Evolutionary conservation across 37 sponge, comb jelly and placozoan genomes (phyloP).

Genomic region (Cliona cf. orientalis): DNA sequence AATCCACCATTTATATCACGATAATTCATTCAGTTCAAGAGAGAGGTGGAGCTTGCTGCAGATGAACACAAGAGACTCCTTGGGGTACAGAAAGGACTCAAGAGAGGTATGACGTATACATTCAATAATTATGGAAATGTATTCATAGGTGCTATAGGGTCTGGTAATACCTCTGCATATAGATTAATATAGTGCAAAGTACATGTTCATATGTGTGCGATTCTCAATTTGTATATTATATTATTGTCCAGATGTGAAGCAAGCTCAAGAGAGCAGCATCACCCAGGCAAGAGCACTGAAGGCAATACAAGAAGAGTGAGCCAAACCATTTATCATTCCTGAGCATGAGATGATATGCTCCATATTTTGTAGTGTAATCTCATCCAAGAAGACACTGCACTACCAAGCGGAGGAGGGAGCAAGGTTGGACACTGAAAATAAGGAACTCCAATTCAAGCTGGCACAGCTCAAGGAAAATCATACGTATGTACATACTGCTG

Average conservation of each 20-base stretch:
- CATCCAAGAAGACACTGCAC: conserved; percentile 46
- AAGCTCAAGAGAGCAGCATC: conserved; percentile 12
- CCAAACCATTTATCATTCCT: not conserved
- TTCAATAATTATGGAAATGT: too few relatives aligned
- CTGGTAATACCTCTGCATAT: too few relatives aligned
- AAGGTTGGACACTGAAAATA: conserved; percentile 31
- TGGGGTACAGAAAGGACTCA: conserved; percentile 16
- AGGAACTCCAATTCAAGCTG: conserved; percentile 44
- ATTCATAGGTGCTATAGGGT: too few relatives aligned
- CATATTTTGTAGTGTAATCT: conserved; percentile 27
- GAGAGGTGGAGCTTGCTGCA: conserved; percentile 33
- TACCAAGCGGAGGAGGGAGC: conserved; percentile 60
- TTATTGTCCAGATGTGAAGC: conserved; percentile 35
- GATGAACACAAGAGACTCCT: conserved; percentile 13
- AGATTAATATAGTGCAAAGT: too few relatives aligned
- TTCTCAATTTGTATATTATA: too few relatives aligned
- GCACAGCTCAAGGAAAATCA: conserved; percentile 52
- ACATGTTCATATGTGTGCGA: too few relatives aligned
- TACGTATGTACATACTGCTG: conserved; percentile 25
- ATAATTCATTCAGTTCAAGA: conserved; percentile 33
- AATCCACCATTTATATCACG: too few relatives aligned
- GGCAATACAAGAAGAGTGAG: conserved; percentile 40
- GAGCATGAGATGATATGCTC: too few relatives aligned
- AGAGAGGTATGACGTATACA: conserved; percentile 32
- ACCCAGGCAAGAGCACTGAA: conserved; percentile 18